Base-by-base conservation (phyloP, 2,888 invertebrate species). In the Protonemura montana region DNA sequence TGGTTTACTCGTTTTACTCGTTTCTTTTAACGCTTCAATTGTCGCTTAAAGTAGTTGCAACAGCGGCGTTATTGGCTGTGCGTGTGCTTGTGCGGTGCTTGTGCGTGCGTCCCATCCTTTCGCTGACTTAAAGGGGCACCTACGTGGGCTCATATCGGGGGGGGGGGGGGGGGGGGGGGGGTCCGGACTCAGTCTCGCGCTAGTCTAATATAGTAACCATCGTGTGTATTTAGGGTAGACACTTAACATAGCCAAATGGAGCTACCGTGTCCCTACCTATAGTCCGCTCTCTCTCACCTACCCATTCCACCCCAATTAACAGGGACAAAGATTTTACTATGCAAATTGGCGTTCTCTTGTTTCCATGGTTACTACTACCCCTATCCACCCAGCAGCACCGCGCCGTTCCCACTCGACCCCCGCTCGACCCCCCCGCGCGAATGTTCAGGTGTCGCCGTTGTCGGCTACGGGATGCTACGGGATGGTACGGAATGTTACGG, bases 271-370 rank as follows among this genome's bases (percentile, higher is more conserved):
- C 85, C 59, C 87, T 42, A 28, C 83, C 84, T 27, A 25, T 82
- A 29, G 29, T 35, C 83, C 28, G 21, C 35, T 76, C 28, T 28
- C 80, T 27, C 41, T 77, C 80, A 82, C 29, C 78, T 85, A 80
- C 82, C 86, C 59, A 76, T 29, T 84, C 85, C 85, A 83, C 85
- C 86, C 87, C 86, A 87, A 90, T 90, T 90, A 90, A 90, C 89
- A 89, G 89, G 89, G 90, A 90, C 90, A 89, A 90, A 90, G 90
- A 90, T 90, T 90, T 90, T 90, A 90, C 89, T 90, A 90, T 90
- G 90, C 89, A 90, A 90, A 90, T 90, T 90, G 90, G 89, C 89
- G 89, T 84, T 89, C 89, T 89, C 89, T 88, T 88, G 90, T 90
- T 89, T 88, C 90, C 88, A 90, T 89, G 89, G 89, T 87, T 87